Evolutionary conservation across 2,888 invertebrate genomes (phyloP).

Genomic region (Noctua fimbriata): DNA sequence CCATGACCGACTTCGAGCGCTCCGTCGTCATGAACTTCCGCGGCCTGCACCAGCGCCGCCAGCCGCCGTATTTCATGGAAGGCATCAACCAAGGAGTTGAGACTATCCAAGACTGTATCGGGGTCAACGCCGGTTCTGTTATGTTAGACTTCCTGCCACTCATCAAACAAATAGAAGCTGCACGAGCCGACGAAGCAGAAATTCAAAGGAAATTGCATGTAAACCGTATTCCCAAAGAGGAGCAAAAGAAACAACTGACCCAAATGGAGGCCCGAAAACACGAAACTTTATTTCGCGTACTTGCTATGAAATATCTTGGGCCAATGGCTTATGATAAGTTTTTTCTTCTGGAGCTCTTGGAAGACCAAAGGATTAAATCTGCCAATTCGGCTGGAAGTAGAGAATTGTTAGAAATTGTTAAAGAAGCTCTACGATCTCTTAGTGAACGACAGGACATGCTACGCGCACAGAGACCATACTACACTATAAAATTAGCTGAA

Average conservation of each 20-base stretch:
- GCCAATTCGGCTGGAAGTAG: constrained; percentile 82
- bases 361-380: constrained; percentile 81
- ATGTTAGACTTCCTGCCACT: constrained; percentile 85
- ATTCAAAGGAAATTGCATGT: constrained; percentile 76
- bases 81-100: constrained; percentile 87
- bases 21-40: constrained; percentile 87
- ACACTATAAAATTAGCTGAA: constrained; percentile 84
- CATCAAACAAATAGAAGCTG: constrained; percentile 82
- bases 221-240: constrained; percentile 82
- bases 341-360: constrained; percentile 81
- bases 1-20: constrained; percentile 87
- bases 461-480: constrained; percentile 85
- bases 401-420: constrained; percentile 75
- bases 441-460: constrained; percentile 86
- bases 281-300: constrained; percentile 82
- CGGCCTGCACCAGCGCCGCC: constrained; percentile 78
- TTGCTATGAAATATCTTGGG: constrained; percentile 88
- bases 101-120: constrained; percentile 87
- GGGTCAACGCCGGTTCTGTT: constrained; percentile 84
- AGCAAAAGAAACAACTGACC: constrained; percentile 80
- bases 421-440: constrained; percentile 82
- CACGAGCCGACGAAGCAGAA: constrained; percentile 72
- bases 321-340: constrained; percentile 89
- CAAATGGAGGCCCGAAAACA: constrained; percentile 85
- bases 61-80: constrained; percentile 86